Conservation (phyloP, 2,797 vertebrate genomes). For the Sphenopsis melanotis region DNA sequence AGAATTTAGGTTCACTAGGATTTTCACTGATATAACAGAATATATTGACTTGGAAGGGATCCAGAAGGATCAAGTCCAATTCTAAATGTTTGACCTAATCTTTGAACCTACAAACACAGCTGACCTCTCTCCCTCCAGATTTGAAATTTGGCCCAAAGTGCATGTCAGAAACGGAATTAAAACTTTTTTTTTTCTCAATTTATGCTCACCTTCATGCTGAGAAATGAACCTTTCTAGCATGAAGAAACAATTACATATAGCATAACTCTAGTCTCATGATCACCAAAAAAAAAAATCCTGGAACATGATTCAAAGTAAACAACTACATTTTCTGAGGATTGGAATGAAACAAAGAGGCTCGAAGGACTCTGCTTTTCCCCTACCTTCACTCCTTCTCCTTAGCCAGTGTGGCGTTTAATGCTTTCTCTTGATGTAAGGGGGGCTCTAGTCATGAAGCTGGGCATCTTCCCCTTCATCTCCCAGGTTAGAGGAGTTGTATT, state of each 20-base stretch:
- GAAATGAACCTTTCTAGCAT: not conserved
- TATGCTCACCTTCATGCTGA: not conserved
- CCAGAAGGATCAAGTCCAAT: not conserved
- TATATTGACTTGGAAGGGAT: not conserved
- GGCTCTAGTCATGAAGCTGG: not conserved
- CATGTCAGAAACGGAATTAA: not conserved
- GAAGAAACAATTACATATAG: not conserved
- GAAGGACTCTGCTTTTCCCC: not conserved
- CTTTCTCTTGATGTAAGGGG: accelerated
- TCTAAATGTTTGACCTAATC: not conserved
- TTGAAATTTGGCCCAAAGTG: not conserved
- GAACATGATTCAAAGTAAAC: not conserved
- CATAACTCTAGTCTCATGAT: not conserved
- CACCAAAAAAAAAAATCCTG: not conserved
- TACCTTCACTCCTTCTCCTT: not conserved
- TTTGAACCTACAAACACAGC: slow-evolving; percentile 23
- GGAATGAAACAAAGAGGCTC: not conserved
- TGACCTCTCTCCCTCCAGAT: not conserved
- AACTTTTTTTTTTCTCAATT: not conserved
- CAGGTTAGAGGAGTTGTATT: not conserved
- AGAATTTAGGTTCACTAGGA: not conserved
- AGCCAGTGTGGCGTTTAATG: not conserved
- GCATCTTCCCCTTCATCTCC: not conserved
- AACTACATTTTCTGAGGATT: not conserved
- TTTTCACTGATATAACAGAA: not conserved